phyloP scores from a whole-genome alignment of 2,888 invertebrate genomes.

The Nomada fucata region DNA sequence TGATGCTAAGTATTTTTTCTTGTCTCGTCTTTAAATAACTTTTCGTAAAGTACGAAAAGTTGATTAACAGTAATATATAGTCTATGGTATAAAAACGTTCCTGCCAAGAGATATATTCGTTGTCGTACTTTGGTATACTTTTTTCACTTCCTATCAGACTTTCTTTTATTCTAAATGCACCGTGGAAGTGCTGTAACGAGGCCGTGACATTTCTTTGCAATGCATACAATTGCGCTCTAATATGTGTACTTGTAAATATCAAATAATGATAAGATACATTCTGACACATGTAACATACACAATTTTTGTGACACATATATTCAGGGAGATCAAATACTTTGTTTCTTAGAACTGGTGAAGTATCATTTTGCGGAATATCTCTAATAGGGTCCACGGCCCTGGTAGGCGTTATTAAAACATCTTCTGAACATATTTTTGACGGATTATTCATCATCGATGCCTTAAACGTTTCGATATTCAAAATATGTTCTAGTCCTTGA shows the following conservation, averaged over 20 bases:
- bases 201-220: conserved; percentile 65
- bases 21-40: conserved; percentile 36
- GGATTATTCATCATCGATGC: conserved; percentile 60
- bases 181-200: conserved; percentile 77
- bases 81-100: conserved; percentile 72
- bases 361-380: conserved; percentile 64
- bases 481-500: conserved; percentile 79
- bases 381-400: conserved; percentile 59
- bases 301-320: conserved; percentile 75
- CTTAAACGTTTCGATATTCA: conserved; percentile 76
- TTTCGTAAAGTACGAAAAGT: conserved; percentile 75
- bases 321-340: conserved; percentile 74
- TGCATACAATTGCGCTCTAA: conserved; percentile 79
- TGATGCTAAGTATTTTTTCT: conserved; percentile 62
- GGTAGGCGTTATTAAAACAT: conserved; percentile 34
- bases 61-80: conserved; percentile 74
- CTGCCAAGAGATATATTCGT: conserved; percentile 56
- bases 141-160: conserved; percentile 56
- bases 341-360: conserved; percentile 76
- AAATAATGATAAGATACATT: conserved; percentile 77
- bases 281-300: conserved; percentile 78
- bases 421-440: conserved; percentile 11
- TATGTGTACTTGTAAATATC: conserved; percentile 73
- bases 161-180: conserved; percentile 75
- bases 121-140: background rate